Evolutionary conservation across 2,113 vertebrate species (phyloP).

Genomic region (Cyprinodon tularosa): DNA sequence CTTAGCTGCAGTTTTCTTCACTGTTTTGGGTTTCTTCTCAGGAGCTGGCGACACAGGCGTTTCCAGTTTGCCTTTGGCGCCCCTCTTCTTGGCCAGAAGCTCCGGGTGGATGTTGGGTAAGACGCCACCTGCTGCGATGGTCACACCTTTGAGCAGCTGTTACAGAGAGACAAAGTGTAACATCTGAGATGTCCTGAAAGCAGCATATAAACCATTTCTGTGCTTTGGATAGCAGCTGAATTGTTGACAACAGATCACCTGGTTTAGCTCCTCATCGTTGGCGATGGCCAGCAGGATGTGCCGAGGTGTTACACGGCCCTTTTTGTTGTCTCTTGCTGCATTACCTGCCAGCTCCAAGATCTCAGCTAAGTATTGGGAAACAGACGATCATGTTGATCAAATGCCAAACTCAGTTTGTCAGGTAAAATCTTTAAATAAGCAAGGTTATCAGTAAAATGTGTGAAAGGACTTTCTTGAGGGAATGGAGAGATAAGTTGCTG

Average conservation of each 20-base stretch:
- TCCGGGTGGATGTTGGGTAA: slow-evolving; percentile 98
- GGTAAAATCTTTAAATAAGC: too few relatives aligned
- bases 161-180: slow-evolving; percentile 19
- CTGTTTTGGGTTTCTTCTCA: slow-evolving; percentile 89
- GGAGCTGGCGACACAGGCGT: slow-evolving; percentile 90
- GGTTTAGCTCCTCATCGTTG: slow-evolving; percentile 97
- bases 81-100: slow-evolving; percentile 94
- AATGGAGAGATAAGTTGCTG: too few relatives aligned
- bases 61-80: slow-evolving; percentile 95
- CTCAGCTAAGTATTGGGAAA: slow-evolving; percentile 83
- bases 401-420: too few relatives aligned
- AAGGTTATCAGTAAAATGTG: too few relatives aligned
- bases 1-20: slow-evolving; percentile 87
- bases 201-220: neutral
- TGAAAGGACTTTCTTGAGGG: too few relatives aligned
- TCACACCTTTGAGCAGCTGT: slow-evolving; percentile 95
- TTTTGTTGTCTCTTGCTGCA: slow-evolving; percentile 98
- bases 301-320: slow-evolving; percentile 94
- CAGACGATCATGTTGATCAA: neutral
- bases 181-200: neutral
- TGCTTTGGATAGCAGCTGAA: neutral
- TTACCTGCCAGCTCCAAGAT: slow-evolving; percentile 98
- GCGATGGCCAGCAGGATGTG: slow-evolving; percentile 97
- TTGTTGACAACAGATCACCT: slow-evolving; percentile 78
- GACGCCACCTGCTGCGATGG: slow-evolving; percentile 96